phyloP scores from a whole-genome alignment of 64 coral and sea anemone genomes.

The Stichodactyla mertensii region DNA sequence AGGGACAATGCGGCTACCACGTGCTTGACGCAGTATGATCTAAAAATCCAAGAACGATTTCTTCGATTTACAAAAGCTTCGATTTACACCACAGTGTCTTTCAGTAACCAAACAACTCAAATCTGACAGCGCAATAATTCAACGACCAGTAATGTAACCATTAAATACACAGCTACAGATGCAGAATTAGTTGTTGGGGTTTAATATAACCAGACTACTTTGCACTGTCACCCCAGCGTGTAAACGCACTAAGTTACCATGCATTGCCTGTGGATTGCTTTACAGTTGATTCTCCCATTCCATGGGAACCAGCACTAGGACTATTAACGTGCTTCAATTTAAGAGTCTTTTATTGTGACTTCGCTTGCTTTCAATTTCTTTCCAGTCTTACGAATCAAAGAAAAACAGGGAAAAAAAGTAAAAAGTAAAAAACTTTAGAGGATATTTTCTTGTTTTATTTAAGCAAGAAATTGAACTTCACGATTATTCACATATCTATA shows the following conservation, averaged over 20 bases:
- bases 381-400: too few relatives aligned
- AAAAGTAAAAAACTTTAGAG: too few relatives aligned
- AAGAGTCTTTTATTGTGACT: too few relatives aligned
- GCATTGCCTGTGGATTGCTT: not conserved
- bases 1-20: not conserved
- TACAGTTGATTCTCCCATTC: not conserved
- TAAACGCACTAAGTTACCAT: not conserved
- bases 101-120: not conserved
- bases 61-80: not conserved
- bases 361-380: too few relatives aligned
- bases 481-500: too few relatives aligned
- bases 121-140: conserved; percentile 1
- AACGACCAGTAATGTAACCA: not conserved
- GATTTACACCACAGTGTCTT: not conserved
- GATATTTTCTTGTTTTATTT: too few relatives aligned
- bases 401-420: too few relatives aligned
- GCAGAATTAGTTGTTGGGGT: not conserved
- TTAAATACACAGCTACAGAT: not conserved
- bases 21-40: not conserved
- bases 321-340: not conserved
- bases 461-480: too few relatives aligned
- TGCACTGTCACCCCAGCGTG: not conserved
- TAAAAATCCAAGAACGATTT: not conserved
- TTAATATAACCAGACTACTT: not conserved
- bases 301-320: not conserved